These are phyloP conservation scores for Philypnodon macrostomus DNA, from an alignment of 2,797 vertebrate genomes.

Conservation along the genomic window DNA sequence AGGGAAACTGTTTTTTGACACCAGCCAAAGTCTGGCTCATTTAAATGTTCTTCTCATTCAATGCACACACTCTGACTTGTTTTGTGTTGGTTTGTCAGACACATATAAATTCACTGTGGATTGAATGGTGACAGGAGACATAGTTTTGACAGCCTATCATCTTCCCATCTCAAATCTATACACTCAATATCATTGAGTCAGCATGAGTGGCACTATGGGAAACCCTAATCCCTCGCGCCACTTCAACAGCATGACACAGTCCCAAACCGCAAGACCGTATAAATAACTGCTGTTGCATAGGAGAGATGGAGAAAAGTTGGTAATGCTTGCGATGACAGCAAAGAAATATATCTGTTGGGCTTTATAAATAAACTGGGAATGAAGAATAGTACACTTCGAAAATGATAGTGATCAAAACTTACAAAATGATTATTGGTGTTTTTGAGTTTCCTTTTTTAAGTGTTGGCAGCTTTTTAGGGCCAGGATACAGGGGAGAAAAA, in stretches of 20 bases:
- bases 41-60: conserved; percentile 44
- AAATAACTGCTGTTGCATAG: conserved; percentile 7
- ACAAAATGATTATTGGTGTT: no score
- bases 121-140: conserved; percentile 9
- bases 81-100: conserved; percentile 28
- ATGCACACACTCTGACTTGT: conserved; percentile 36
- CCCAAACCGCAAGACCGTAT: conserved; percentile 6
- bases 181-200: background rate
- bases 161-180: conserved; percentile 8
- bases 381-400: background rate
- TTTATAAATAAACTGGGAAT: no score
- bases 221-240: background rate
- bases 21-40: conserved; percentile 26
- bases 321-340: background rate
- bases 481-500: background rate
- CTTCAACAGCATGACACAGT: background rate
- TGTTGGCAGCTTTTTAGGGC: background rate
- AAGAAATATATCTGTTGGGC: no score
- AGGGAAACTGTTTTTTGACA: conserved; percentile 3
- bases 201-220: background rate
- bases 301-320: background rate
- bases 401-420: no score
- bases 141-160: conserved; percentile 1
- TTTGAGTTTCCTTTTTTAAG: background rate
- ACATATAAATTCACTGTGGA: no score